phyloP scores from a whole-genome alignment of 2,113 vertebrate species.

The Phylloscopus whistleri region DNA sequence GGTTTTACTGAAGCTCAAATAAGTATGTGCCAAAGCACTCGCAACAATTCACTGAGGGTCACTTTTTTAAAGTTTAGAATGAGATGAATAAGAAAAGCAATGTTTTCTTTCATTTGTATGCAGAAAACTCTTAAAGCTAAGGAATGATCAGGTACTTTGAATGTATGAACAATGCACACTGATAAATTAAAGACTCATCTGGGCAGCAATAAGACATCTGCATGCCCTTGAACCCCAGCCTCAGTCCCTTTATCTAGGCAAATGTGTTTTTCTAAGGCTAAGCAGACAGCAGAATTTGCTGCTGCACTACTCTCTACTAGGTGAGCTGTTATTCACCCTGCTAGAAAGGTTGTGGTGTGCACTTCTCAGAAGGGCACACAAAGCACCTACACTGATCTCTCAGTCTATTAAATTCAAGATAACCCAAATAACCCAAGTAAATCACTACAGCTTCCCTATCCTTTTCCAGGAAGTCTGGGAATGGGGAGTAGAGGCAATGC shows the following conservation, averaged over 20 bases:
- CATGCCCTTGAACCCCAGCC: neutral
- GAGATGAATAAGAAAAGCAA: slow-evolving; percentile 46
- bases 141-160: neutral
- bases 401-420: slow-evolving; percentile 1
- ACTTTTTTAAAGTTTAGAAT: slow-evolving; percentile 23
- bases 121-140: slow-evolving; percentile 13
- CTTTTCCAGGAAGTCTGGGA: slow-evolving; percentile 4
- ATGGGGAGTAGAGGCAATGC: neutral
- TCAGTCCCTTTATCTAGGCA: neutral
- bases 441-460: neutral
- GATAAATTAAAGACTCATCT: neutral
- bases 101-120: slow-evolving; percentile 49
- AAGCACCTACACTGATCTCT: neutral
- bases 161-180: neutral
- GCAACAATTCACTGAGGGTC: neutral
- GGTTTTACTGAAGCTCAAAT: neutral
- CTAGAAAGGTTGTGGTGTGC: neutral
- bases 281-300: neutral
- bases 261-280: neutral
- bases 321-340: neutral
- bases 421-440: neutral
- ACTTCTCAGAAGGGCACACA: neutral
- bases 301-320: neutral
- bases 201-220: neutral
- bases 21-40: neutral